These are phyloP conservation scores for Gonioctena quinquepunctata DNA, from an alignment of 1,140 invertebrate species.

Conservation along the genomic window DNA sequence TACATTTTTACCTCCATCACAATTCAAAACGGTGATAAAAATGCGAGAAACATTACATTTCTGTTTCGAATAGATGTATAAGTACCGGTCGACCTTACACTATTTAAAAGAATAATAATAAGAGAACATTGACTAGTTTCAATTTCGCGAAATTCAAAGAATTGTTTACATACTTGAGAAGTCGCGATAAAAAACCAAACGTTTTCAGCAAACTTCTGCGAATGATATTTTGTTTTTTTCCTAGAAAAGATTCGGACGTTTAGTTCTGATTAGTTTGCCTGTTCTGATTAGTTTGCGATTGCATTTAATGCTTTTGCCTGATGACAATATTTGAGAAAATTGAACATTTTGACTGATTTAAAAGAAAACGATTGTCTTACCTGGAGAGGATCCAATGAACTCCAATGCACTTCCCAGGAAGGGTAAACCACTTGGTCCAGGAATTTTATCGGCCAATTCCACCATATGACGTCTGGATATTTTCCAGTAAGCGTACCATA, in stretches of 20 bases:
- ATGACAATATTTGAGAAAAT: too few species aligned
- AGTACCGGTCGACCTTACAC: background rate
- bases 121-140: too few species aligned
- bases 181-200: too few species aligned
- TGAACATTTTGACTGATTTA: too few species aligned
- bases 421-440: conserved; percentile 70
- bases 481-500: conserved; percentile 75
- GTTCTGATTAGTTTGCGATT: background rate
- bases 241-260: too few species aligned
- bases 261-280: too few species aligned
- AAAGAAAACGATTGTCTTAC: too few species aligned
- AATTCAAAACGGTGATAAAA: background rate
- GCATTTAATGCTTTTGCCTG: too few species aligned
- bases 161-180: too few species aligned
- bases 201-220: too few species aligned
- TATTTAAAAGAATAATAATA: background rate
- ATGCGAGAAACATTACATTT: background rate
- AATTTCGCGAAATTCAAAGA: too few species aligned
- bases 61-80: background rate
- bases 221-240: too few species aligned
- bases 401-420: conserved; percentile 73
- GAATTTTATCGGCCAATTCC: conserved; percentile 70
- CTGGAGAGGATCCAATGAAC: conserved; percentile 67
- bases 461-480: conserved; percentile 69
- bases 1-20: background rate